Percentiles rank a stretch among this genome's conserved stretches.
Evolutionary conservation across 2,888 invertebrate species (phyloP).

Genomic region (Eristalinus sepulchralis): DNA sequence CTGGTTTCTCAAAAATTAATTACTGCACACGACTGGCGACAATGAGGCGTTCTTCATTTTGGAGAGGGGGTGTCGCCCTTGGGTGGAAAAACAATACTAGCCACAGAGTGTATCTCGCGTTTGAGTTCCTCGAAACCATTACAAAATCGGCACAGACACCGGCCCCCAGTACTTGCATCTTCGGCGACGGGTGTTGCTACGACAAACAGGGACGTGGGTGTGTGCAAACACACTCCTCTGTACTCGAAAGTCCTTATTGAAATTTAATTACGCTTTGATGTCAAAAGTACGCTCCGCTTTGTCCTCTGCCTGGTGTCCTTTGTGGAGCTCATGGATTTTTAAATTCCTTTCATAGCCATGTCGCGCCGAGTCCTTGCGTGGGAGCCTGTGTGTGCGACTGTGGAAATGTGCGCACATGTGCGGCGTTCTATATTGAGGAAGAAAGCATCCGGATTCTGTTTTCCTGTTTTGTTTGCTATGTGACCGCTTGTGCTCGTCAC

Average conservation of each 20-base stretch:
- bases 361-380: too few species aligned
- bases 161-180: background rate
- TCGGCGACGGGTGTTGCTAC: background rate
- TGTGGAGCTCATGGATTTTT: background rate
- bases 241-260: constrained; percentile 1
- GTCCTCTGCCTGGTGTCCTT: background rate
- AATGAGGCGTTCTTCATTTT: constrained; percentile 5
- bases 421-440: background rate
- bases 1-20: constrained; percentile 22
- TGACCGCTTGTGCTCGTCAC: background rate
- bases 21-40: constrained; percentile 28
- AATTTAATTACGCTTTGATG: constrained; percentile 16
- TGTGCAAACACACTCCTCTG: background rate
- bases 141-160: background rate
- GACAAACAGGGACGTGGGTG: background rate
- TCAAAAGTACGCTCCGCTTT: background rate
- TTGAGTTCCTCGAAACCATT: background rate
- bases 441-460: background rate
- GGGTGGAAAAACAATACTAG: constrained; percentile 12
- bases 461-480: background rate
- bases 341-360: background rate
- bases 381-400: too few species aligned
- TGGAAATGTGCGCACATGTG: background rate
- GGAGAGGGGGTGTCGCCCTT: background rate
- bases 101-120: background rate